Conservation (phyloP, 2,113 vertebrate species). For the Muscicapa adusta region DNA sequence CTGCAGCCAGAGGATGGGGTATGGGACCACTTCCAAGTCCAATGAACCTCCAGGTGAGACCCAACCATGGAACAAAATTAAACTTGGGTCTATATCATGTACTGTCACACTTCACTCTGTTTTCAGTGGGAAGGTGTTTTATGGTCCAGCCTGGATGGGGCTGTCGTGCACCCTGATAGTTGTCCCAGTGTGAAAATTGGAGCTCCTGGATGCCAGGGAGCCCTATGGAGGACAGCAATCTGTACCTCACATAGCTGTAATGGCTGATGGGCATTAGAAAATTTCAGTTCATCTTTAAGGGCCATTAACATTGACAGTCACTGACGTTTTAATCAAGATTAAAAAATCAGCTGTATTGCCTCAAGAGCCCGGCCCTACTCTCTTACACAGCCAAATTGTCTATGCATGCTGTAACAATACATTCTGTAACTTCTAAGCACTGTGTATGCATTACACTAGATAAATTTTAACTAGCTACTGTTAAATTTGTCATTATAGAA, state of each 20-base stretch:
- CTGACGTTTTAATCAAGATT: neutral
- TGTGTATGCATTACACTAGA: neutral
- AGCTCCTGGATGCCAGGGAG: neutral
- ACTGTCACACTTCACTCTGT: neutral
- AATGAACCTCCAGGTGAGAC: neutral
- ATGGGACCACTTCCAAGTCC: neutral
- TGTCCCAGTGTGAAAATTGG: neutral
- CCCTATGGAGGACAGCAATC: neutral
- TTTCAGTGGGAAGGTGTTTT: neutral
- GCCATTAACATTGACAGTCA: neutral
- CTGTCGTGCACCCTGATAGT: neutral
- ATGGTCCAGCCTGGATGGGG: neutral
- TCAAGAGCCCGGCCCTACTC: neutral
- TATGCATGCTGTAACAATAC: neutral
- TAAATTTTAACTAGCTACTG: neutral
- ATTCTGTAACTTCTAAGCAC: neutral
- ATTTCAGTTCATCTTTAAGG: neutral
- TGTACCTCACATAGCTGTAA: neutral
- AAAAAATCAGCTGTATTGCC: neutral
- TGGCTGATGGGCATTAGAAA: neutral
- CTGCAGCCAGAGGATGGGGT: neutral
- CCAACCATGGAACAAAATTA: neutral
- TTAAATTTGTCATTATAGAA: constrained; percentile 6
- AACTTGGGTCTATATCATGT: neutral
- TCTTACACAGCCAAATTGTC: neutral